Conservation (phyloP, 2,113 vertebrate species). For the Myanophis thanlyinensis region DNA sequence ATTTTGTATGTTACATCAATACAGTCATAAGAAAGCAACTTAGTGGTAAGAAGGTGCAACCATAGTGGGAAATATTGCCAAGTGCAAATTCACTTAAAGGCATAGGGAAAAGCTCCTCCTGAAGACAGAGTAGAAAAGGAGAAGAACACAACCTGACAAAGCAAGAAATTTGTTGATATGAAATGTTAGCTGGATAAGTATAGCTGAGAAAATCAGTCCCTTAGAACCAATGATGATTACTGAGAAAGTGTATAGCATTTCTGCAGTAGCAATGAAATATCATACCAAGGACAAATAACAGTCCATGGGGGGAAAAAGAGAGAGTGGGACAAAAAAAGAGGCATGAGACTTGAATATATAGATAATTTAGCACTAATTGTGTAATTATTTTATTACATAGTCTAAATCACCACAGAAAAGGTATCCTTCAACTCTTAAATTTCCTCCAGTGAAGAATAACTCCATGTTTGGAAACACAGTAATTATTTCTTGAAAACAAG, state of each 20-base stretch:
- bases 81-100: not conserved
- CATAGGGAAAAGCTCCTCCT: not conserved
- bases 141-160: not conserved
- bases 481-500: constrained; percentile 50
- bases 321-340: not conserved
- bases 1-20: not conserved
- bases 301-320: not conserved
- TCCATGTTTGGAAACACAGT: constrained; percentile 41
- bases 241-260: not conserved
- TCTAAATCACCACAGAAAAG: constrained; percentile 38
- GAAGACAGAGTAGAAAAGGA: not conserved
- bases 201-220: not conserved
- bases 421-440: constrained; percentile 22
- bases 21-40: not conserved
- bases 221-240: not conserved
- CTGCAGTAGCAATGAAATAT: not conserved
- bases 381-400: constrained; percentile 36
- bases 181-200: not conserved
- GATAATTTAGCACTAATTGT: constrained; percentile 32
- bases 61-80: not conserved
- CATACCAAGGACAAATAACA: not conserved
- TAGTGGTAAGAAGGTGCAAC: not conserved
- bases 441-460: constrained; percentile 32
- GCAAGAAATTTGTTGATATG: not conserved
- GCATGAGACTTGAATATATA: not conserved